phyloP scores from a whole-genome alignment of 1,140 invertebrate species.

The Drusus annulatus region DNA sequence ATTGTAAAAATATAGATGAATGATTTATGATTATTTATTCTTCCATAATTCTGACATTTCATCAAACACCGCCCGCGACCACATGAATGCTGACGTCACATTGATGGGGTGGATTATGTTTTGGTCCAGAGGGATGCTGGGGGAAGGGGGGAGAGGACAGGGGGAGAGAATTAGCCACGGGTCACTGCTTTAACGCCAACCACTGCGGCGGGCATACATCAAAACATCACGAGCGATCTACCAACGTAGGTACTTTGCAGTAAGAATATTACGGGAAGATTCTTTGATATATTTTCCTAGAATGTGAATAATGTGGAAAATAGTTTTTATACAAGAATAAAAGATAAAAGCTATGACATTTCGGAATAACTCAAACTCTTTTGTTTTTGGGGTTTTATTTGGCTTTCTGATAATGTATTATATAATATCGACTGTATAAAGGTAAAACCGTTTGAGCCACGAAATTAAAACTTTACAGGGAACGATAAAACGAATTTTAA shows the following conservation, averaged over 20 bases:
- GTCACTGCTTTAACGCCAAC: slow-evolving; percentile 22
- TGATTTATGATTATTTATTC: no score
- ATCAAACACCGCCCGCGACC: slow-evolving; percentile 12
- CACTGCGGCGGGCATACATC: slow-evolving; percentile 1
- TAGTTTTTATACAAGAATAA: no score
- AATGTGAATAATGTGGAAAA: not conserved
- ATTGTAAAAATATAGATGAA: no score
- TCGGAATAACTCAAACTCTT: no score
- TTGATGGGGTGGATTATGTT: slow-evolving; percentile 23
- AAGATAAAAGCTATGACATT: no score
- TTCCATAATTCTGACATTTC: slow-evolving; percentile 12
- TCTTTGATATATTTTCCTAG: not conserved
- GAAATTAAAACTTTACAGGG: no score
- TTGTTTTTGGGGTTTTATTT: no score
- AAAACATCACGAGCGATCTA: not conserved
- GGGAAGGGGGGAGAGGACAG: not conserved
- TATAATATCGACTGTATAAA: no score
- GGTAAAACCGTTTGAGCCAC: no score
- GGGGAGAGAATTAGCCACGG: slow-evolving; percentile 28
- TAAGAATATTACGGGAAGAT: not conserved
- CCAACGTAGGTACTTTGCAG: not conserved
- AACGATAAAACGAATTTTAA: no score
- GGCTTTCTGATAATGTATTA: no score
- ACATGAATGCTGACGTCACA: slow-evolving; percentile 39
- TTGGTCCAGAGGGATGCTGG: slow-evolving; percentile 7